Percentiles rank a stretch among this genome's conserved stretches.
Conservation (phyloP, 1,140 invertebrate species). For the Solen grandis region DNA sequence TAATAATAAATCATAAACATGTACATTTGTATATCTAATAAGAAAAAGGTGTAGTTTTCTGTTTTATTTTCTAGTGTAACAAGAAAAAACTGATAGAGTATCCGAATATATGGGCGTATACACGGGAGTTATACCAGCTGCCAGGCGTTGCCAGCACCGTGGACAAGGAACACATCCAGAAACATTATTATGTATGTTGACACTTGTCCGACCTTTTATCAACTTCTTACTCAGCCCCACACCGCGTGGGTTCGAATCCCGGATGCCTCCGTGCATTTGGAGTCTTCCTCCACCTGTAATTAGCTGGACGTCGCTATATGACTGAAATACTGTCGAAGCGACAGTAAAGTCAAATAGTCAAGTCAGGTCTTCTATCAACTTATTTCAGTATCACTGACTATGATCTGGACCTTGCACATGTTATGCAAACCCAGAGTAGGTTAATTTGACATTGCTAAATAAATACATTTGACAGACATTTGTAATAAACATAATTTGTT, state of each 20-base stretch:
- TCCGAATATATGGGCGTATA: slow-evolving; percentile 75
- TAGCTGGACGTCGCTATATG: no score
- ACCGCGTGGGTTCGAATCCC: no score
- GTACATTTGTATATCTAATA: no score
- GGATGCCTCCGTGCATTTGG: not conserved
- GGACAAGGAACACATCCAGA: slow-evolving; percentile 74
- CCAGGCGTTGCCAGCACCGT: slow-evolving; percentile 73
- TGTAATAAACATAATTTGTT: no score
- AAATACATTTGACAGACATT: no score
- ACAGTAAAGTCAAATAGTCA: no score
- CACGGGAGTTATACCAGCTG: slow-evolving; percentile 75
- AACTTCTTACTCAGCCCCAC: not conserved
- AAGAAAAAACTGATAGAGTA: slow-evolving; percentile 76
- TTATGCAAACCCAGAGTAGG: not conserved
- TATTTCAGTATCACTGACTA: not conserved
- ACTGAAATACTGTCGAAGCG: no score
- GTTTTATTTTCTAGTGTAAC: slow-evolving; percentile 72
- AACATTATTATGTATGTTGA: slow-evolving; percentile 73
- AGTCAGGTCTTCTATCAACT: not conserved
- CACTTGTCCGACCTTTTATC: not conserved
- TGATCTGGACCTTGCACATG: not conserved
- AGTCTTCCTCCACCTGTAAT: no score
- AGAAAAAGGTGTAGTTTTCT: no score
- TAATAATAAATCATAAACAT: no score
- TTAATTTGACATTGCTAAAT: no score